phyloP scores from a whole-genome alignment of 2,113 vertebrate species.

The Geococcyx californianus region DNA sequence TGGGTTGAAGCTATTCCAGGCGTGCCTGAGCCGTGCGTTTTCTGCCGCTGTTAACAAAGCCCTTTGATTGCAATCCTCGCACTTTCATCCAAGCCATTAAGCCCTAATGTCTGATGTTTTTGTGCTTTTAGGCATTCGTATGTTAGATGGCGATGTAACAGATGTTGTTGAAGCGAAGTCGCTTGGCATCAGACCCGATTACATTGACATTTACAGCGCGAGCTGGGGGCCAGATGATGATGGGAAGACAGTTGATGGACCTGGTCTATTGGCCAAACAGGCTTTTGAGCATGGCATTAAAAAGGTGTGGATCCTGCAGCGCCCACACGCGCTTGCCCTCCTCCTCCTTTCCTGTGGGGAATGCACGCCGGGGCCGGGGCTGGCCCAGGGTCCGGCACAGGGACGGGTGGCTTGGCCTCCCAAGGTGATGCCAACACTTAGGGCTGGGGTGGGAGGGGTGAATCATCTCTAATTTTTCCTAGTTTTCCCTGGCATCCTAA shows the following conservation, averaged over 20 bases:
- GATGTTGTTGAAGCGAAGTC: conserved; percentile 94
- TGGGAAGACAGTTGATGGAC: conserved; percentile 92
- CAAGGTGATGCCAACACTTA: not conserved
- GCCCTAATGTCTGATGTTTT: conserved; percentile 42
- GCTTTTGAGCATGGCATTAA: conserved; percentile 91
- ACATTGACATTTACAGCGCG: conserved; percentile 95
- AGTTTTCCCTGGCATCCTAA: not conserved
- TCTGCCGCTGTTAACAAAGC: conserved; percentile 13
- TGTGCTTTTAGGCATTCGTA: conserved; percentile 86
- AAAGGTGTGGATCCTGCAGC: conserved; percentile 80
- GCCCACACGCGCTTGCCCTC: not conserved
- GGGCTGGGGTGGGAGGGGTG: not conserved
- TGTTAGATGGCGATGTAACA: conserved; percentile 95
- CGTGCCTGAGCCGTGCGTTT: not conserved
- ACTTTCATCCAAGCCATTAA: conserved; percentile 19
- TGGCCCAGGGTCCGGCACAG: not conserved
- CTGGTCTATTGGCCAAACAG: conserved; percentile 86
- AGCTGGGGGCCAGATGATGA: conserved; percentile 98
- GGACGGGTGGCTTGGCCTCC: not conserved
- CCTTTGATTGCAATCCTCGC: conserved; percentile 56
- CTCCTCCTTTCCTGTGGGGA: conserved; percentile 1
- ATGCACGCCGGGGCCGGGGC: not conserved
- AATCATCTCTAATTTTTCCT: not conserved
- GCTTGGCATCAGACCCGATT: conserved; percentile 88
- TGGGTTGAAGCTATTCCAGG: not conserved